Base-by-base conservation (phyloP, 2,888 invertebrate species). In the Anoncus sp. region DNA sequence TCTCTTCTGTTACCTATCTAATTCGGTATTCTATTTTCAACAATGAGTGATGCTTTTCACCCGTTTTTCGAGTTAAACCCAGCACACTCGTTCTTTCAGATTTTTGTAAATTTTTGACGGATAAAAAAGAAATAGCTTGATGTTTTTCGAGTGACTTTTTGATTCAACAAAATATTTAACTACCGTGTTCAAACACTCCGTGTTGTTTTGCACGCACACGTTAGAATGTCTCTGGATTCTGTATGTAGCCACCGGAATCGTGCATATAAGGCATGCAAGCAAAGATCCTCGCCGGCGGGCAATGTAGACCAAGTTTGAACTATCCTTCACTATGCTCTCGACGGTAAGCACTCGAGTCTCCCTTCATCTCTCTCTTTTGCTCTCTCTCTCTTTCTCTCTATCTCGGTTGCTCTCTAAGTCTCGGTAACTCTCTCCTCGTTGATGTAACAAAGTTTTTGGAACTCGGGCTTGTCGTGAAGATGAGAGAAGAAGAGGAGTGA, bases 391-490 rank as follows among this genome's bases (percentile, higher is more conserved):
- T 45, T 24, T 45, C 31, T 47, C 49, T 31, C 63, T 22, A 12
- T 38, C 35, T 63, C 67, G 3, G 4, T 57, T 31, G 9, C 55
- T 45, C 31, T 45, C 55, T 31, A 38, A 14, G 47, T 38, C 35
- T 18, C 20, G 20, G 45, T 31, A 55, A 18, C 40, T 45, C 53
- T 57, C 57, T 57, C 38, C n/a, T 14, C 40, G 43, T 51, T 63
- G 59, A 59, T 53, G 57, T 53, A 55, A 49, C 57, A 14, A 77
- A 79, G 70, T 77, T 77, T 70, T 77, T 77, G 74, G n/a, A 70
- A 74, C 69, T 66, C 12, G 40, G 59, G 18, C 63, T 55, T 49
- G 57, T 45, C 45, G 38, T 22, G 67, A 22, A 75, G 59, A 69
- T 57, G 66, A 63, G 71, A 40, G 67, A 63, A 16, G 51, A 18